Evolutionary conservation across 1,140 invertebrate genomes (phyloP).

Genomic region (Harpegnathos saltator): DNA sequence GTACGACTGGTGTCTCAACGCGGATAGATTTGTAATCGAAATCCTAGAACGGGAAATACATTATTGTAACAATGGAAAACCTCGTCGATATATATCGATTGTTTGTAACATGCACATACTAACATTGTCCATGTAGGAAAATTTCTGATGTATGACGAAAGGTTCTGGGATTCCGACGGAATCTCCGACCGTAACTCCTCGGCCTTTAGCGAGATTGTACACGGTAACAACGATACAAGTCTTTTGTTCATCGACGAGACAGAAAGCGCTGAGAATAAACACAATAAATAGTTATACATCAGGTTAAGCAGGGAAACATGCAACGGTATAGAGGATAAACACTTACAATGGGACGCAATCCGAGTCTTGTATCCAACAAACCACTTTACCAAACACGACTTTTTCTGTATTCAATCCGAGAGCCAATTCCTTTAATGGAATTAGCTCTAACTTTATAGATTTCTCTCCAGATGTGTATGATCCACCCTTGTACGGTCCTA

Average conservation of each 20-base stretch:
- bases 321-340: not conserved
- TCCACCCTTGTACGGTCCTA: conserved; percentile 88
- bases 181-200: conserved; percentile 94
- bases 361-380: conserved; percentile 91
- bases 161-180: conserved; percentile 93
- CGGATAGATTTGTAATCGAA: conserved; percentile 91
- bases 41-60: conserved; percentile 86
- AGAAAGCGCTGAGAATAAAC: conserved; percentile 91
- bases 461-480: conserved; percentile 86
- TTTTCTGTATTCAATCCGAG: conserved; percentile 89
- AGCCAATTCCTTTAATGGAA: conserved; percentile 85
- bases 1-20: conserved; percentile 90
- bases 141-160: conserved; percentile 88
- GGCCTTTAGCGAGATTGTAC: conserved; percentile 93
- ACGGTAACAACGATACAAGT: conserved; percentile 91
- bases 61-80: not conserved
- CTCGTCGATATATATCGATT: not conserved
- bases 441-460: conserved; percentile 86
- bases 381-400: conserved; percentile 92
- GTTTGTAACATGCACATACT: conserved; percentile 66
- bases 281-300: conserved; percentile 29
- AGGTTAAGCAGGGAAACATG: not conserved
- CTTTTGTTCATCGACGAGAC: conserved; percentile 91
- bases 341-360: conserved; percentile 93
- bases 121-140: conserved; percentile 88